Evolutionary conservation across 2,888 invertebrate species (phyloP).

Genomic region (Hanleya hanleyi): DNA sequence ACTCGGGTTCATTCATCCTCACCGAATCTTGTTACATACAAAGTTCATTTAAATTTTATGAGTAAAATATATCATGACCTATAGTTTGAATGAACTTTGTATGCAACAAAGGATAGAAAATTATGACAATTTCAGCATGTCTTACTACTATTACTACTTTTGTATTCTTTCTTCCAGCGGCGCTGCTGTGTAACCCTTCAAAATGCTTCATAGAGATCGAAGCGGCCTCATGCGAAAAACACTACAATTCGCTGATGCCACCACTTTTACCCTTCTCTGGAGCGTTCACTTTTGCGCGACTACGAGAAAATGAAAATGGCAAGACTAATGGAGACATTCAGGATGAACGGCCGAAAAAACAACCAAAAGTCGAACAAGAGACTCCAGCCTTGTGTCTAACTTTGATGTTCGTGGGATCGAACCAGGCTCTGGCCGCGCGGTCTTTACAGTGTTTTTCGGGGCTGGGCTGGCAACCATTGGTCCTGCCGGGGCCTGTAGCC

Average conservation of each 20-base stretch:
- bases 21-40: no score
- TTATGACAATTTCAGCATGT: no score
- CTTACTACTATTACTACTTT: no score
- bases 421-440: conserved; percentile 16
- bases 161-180: no score
- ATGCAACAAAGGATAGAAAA: no score
- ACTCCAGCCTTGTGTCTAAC: conserved; percentile 19
- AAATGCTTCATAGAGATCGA: conserved; percentile 24
- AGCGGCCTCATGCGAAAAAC: conserved; percentile 10
- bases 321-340: conserved; percentile 13
- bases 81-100: no score
- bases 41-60: no score
- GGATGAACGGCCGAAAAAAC: conserved; percentile 3
- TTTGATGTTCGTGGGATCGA: conserved; percentile 20
- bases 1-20: no score
- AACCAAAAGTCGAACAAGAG: not conserved
- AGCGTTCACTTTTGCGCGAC: conserved; percentile 12
- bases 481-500: conserved; percentile 16
- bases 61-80: no score
- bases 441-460: conserved; percentile 18
- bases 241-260: conserved; percentile 18
- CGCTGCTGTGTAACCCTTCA: conserved; percentile 18
- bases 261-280: conserved; percentile 20
- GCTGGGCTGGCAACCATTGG: conserved; percentile 18
- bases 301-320: conserved; percentile 17